Conservation (phyloP, 2,113 vertebrate species). For the Phrynosoma platyrhinos region DNA sequence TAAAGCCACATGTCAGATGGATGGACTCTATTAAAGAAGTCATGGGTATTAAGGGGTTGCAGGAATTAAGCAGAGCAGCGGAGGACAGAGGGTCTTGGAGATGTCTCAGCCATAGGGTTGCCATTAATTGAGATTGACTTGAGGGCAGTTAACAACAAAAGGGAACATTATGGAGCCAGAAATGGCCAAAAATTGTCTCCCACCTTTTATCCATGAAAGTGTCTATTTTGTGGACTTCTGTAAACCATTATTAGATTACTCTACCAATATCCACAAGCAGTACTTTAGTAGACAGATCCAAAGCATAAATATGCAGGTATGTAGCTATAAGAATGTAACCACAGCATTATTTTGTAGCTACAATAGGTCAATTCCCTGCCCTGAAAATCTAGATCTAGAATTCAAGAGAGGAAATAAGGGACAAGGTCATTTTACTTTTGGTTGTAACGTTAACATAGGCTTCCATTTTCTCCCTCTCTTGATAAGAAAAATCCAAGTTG, state of each 20-base stretch:
- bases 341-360: neutral
- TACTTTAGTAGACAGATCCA: neutral
- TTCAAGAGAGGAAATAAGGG: neutral
- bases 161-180: neutral
- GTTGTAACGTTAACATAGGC: neutral
- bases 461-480: neutral
- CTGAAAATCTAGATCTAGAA: neutral
- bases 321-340: neutral
- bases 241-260: neutral
- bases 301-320: neutral
- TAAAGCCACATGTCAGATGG: too few species aligned
- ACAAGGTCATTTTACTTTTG: neutral
- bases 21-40: too few species aligned
- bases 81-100: too few species aligned
- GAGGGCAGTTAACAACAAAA: neutral
- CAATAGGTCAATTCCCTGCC: neutral
- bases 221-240: neutral
- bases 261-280: neutral
- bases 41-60: too few species aligned
- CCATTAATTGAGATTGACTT: too few species aligned
- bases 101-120: too few species aligned
- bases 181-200: neutral
- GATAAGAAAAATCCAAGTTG: neutral
- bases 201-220: neutral
- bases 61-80: too few species aligned